Base-by-base conservation (phyloP, 2,113 vertebrate genomes). In the Neogobius melanostomus region DNA sequence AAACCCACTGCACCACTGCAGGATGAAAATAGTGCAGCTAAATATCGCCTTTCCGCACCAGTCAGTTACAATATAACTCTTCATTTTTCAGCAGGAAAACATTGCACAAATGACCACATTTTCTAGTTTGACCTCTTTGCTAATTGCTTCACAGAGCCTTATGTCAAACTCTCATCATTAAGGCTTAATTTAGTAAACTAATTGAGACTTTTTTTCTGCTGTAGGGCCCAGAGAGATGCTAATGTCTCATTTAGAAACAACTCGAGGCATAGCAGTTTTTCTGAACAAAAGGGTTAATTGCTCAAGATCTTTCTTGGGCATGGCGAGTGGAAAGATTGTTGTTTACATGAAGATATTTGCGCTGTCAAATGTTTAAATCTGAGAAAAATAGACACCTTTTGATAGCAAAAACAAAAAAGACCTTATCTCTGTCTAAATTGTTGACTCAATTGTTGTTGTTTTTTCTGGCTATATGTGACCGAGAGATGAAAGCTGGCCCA, bases 401-500 rank as follows among this genome's bases (percentile, higher is more conserved):
- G 21, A 21, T 21, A 1, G 21, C 21, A 21, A 21, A 21, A 21
- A n/a, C n/a, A n/a, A 21, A 21, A 21, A 21, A 21, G 21, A 21
- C 21, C 21, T 21, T 21, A 21, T 21, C 21, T 21, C 21, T 21
- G 28, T 36, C 28, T 5, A 36, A 36, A 36, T 36, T 36, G 28
- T 36, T 36, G 28, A 36, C 28, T 36, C 28, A 36, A 36, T 36
- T 3, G 28, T 36, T 36, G 1, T 36, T 2, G 1, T 36, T 36
- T 36, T 4, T 36, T 36, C 28, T 36, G 28, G 28, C 28, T 36
- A 36, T 36, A 36, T 36, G 28, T 36, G 1, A 36, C 12, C 15
- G 11, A 60, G 28, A 74, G 75, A 68, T 2, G 14, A 60, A 69
- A 5, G 14, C 28, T 8, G 43, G 67, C 59, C 77, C 72, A 53